These are phyloP conservation scores for Cryptus viduatorius DNA, from an alignment of 2,888 invertebrate species.

Conservation along the genomic window DNA sequence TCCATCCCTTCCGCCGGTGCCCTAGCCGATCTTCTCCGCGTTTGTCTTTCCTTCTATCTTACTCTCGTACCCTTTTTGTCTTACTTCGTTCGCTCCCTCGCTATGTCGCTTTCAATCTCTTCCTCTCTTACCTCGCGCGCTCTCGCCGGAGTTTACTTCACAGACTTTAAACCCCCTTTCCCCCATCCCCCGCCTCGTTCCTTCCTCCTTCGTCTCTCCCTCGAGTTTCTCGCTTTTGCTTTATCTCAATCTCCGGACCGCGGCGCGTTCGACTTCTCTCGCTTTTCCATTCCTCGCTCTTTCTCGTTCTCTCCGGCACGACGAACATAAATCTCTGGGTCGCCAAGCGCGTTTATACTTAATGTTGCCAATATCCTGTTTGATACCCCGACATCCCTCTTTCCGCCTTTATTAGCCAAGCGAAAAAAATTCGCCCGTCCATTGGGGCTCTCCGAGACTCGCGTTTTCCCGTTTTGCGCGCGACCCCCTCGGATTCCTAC, in stretches of 20 bases:
- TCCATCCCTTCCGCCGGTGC: constrained; percentile 78
- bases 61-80: constrained; percentile 43
- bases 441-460: constrained; percentile 27
- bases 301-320: constrained; percentile 70
- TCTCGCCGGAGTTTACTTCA: constrained; percentile 47
- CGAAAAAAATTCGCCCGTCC: constrained; percentile 7
- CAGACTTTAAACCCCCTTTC: constrained; percentile 41
- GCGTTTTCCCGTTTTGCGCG: constrained; percentile 44
- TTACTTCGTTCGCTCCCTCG: constrained; percentile 34
- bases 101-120: constrained; percentile 61
- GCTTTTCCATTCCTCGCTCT: constrained; percentile 65
- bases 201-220: constrained; percentile 48
- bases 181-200: constrained; percentile 60
- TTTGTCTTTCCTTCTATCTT: constrained; percentile 59
- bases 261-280: constrained; percentile 26
- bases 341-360: constrained; percentile 78
- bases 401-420: constrained; percentile 72
- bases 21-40: constrained; percentile 57
- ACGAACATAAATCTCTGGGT: constrained; percentile 80
- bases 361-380: constrained; percentile 82
- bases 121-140: constrained; percentile 66
- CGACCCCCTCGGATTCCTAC: constrained; percentile 9
- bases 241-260: constrained; percentile 50
- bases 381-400: constrained; percentile 70
- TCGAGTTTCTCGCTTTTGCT: constrained; percentile 47